Evolutionary conservation across 2,797 vertebrate species (phyloP).

Genomic region (Diplodus sargus): DNA sequence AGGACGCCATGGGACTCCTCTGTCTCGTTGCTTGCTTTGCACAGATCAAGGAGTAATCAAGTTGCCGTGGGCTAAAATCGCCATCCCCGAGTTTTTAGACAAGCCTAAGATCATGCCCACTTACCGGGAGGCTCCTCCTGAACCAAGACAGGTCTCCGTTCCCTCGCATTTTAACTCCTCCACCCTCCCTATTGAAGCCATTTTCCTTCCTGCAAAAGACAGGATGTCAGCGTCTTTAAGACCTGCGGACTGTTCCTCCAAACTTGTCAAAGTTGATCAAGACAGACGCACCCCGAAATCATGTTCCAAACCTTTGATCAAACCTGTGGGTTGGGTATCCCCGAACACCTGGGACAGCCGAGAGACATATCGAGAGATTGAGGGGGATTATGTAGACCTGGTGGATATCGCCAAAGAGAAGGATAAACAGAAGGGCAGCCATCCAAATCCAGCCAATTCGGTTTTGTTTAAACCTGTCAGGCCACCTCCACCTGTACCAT

Average conservation of each 20-base stretch:
- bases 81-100: slow-evolving; percentile 90
- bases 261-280: slow-evolving; percentile 87
- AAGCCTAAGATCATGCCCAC: slow-evolving; percentile 76
- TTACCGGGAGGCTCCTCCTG: slow-evolving; percentile 60
- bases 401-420: slow-evolving; percentile 86
- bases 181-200: slow-evolving; percentile 79
- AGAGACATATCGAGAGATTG: slow-evolving; percentile 81
- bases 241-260: slow-evolving; percentile 69
- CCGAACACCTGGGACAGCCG: slow-evolving; percentile 85
- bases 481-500: slow-evolving; percentile 66
- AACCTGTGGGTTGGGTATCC: slow-evolving; percentile 80
- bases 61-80: slow-evolving; percentile 88
- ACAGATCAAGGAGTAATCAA: slow-evolving; percentile 90
- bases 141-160: slow-evolving; percentile 50
- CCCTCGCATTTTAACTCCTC: slow-evolving; percentile 70
- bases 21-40: slow-evolving; percentile 90
- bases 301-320: slow-evolving; percentile 71
- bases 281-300: slow-evolving; percentile 66
- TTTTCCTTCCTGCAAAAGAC: slow-evolving; percentile 71
- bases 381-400: slow-evolving; percentile 95
- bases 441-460: slow-evolving; percentile 46
- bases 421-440: slow-evolving; percentile 58
- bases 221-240: slow-evolving; percentile 79
- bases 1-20: slow-evolving; percentile 78
- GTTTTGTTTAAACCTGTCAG: slow-evolving; percentile 75